These are phyloP conservation scores for Sarcophilus harrisii DNA, from an alignment of 2,797 vertebrate species.

Conservation along the genomic window DNA sequence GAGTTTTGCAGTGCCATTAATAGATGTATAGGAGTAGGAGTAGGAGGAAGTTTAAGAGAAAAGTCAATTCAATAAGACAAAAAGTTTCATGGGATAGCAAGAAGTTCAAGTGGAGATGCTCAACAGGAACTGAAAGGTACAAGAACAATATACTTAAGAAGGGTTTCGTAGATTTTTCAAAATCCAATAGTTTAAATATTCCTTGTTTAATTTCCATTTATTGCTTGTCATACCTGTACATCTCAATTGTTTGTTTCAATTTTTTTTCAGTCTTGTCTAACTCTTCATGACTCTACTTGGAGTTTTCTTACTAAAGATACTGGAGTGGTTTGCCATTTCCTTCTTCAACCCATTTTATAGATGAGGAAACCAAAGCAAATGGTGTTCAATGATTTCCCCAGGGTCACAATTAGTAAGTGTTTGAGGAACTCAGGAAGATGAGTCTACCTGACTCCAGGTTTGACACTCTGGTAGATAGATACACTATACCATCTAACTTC, in stretches of 20 bases:
- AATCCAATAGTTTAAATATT: neutral
- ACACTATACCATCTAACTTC: neutral
- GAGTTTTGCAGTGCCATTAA: neutral
- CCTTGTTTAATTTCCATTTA: neutral
- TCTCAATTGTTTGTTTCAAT: neutral
- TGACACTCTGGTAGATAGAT: neutral
- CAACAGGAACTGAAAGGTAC: neutral
- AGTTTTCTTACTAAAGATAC: neutral
- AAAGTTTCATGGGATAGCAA: neutral
- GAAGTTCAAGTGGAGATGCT: neutral
- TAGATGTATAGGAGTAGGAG: neutral
- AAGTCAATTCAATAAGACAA: neutral
- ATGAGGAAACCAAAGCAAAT: neutral
- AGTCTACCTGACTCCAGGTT: neutral
- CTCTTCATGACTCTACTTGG: neutral
- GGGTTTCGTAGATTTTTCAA: neutral
- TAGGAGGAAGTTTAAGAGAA: neutral
- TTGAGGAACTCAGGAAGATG: neutral
- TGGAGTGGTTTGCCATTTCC: neutral
- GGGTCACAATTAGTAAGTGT: neutral
- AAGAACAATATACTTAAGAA: neutral
- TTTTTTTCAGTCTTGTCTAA: neutral
- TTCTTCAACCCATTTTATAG: neutral
- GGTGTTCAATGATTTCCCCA: too few species aligned
- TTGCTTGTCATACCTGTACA: neutral